These are phyloP conservation scores for Semnornis frantzii DNA, from an alignment of 2,113 vertebrate genomes.

Conservation along the genomic window DNA sequence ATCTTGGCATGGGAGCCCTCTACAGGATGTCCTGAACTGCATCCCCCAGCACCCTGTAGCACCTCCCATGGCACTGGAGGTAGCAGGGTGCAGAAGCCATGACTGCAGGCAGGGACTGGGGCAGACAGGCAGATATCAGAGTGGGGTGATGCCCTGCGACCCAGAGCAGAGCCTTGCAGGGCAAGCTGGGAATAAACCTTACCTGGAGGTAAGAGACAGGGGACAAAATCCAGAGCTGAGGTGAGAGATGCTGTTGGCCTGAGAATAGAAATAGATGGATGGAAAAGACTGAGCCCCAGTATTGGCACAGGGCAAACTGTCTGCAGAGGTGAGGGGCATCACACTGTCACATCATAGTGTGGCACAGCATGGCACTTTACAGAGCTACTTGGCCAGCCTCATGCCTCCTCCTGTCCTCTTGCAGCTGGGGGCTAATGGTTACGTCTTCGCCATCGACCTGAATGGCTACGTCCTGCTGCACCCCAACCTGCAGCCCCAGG, in stretches of 20 bases:
- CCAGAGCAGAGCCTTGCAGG: background rate
- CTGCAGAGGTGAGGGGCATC: background rate
- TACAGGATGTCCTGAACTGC: background rate
- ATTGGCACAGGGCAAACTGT: accelerated
- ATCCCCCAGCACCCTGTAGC: background rate
- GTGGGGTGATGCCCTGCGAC: background rate
- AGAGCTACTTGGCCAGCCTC: background rate
- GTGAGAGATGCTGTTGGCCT: background rate
- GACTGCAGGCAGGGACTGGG: background rate
- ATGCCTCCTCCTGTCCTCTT: background rate
- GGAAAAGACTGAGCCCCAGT: background rate
- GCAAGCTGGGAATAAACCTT: background rate
- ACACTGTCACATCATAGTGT: background rate
- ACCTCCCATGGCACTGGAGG: background rate
- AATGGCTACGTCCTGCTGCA: constrained; percentile 85
- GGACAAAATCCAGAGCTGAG: background rate
- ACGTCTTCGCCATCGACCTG: constrained; percentile 83
- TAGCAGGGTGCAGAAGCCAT: background rate
- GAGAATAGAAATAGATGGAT: background rate
- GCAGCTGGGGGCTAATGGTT: constrained; percentile 92
- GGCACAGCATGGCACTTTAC: accelerated
- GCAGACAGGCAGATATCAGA: background rate
- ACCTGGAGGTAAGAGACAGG: background rate
- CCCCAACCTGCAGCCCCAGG: constrained; percentile 89
- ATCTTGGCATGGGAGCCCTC: background rate